phyloP scores from a whole-genome alignment of 1,140 invertebrate species.

The Ceratoteleas bidentatus region DNA sequence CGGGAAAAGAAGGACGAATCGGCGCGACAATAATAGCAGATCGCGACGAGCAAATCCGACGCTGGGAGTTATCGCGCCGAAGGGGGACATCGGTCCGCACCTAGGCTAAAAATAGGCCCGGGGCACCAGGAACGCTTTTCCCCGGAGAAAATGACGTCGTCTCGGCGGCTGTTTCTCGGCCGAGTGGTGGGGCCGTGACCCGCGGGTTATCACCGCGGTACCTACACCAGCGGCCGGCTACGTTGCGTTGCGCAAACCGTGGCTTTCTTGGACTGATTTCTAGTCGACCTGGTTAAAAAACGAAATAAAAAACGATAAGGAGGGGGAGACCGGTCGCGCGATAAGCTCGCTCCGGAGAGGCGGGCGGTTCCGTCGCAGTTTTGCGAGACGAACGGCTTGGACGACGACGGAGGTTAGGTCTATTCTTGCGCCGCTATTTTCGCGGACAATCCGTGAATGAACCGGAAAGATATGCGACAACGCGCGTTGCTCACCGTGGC shows the following conservation, averaged over 20 bases:
- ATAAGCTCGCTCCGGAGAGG: no score
- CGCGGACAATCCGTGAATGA: conserved; percentile 36
- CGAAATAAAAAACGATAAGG: no score
- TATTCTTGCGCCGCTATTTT: conserved; percentile 13
- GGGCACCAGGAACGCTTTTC: conserved; percentile 18
- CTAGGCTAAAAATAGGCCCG: conserved; percentile 43
- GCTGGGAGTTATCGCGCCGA: conserved; percentile 34
- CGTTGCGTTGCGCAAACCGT: neutral
- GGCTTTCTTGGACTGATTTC: no score
- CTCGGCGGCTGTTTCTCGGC: conserved; percentile 9
- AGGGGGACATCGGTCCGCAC: conserved; percentile 32
- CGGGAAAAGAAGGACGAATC: conserved; percentile 58
- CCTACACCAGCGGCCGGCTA: conserved; percentile 66
- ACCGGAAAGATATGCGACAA: conserved; percentile 50
- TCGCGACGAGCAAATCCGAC: conserved; percentile 46
- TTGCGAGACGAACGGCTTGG: no score
- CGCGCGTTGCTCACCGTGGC: conserved; percentile 79
- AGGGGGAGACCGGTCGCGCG: no score
- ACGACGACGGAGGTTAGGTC: no score
- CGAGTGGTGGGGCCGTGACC: conserved; percentile 72
- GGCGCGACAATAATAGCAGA: conserved; percentile 55
- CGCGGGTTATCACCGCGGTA: conserved; percentile 75
- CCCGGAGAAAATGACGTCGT: conserved; percentile 35
- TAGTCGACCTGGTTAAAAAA: no score
- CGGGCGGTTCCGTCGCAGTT: no score